Base-by-base conservation (phyloP, 2,797 vertebrate genomes). In the Podarcis siculus region DNA sequence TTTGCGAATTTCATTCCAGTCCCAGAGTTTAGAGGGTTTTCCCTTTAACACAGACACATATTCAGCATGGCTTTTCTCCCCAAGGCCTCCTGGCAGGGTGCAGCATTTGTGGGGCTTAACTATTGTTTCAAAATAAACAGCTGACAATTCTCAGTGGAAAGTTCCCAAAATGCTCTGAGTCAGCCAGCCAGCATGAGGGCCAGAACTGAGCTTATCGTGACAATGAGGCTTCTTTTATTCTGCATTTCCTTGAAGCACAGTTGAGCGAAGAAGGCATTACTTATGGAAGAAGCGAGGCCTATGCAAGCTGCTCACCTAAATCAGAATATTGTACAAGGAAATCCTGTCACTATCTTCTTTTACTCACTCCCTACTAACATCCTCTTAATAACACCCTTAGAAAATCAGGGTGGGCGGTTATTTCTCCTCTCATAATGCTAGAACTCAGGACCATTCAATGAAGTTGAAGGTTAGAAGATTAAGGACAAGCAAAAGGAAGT, bases 101-200 rank as follows among this genome's bases (percentile, higher is more conserved):
- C 13, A n/a, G 19, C 13, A 19, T 32, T 77, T 66, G 15, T 45
- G 37, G 6, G 19, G 8, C 15, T 78, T 72, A 77, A 85, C 73
- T 45, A 66, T 25, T 85, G 83, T 77, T 67, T 78, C 83, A 35
- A 76, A 66, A 5, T 75, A 85, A 85, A 77, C 12, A 66, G 83
- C 58, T 72, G 15, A 73, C 10, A 32, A 23, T 17, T 3, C 3
- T 25, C 10, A 75, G 10, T 66, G 8, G 79, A 66, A 76, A 35
- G 71, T 82, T 45, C 37, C 49, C 15, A 39, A 66, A 45, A 21
- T 12, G 19, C 73, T 66, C 15, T 49, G 75, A 32, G 75, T 78
- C 55, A 85, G 67, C 37, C 66, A 58, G 73, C 23, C 67, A 72
- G 27, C 13, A 25, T 10, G 45, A 21, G 35, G 69, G 79, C 55